phyloP scores from a whole-genome alignment of 2,888 invertebrate genomes.

The Drosophila kuntzei region DNA sequence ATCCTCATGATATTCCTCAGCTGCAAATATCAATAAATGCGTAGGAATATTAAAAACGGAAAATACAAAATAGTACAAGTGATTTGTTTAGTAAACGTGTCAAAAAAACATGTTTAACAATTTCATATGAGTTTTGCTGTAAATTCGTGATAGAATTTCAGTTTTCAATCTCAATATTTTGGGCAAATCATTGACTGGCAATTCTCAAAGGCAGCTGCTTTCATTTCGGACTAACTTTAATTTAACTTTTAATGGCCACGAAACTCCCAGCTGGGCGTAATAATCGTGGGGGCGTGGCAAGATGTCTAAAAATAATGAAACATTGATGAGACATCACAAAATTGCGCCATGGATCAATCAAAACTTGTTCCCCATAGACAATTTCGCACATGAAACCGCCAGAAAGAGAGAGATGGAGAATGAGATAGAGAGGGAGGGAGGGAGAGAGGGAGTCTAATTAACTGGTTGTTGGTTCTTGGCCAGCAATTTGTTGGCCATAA shows the following conservation, averaged over 20 bases:
- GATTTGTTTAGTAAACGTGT: constrained; percentile 28
- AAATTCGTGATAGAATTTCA: background rate
- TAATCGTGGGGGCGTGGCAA: background rate
- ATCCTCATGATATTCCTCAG: constrained; percentile 19
- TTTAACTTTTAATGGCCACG: constrained; percentile 29
- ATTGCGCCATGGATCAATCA: constrained; percentile 42
- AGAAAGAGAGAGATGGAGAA: background rate
- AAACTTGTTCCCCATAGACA: constrained; percentile 28
- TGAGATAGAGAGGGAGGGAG: background rate
- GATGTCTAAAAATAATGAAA: constrained; percentile 34
- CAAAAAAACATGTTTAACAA: background rate
- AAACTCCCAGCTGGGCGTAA: constrained; percentile 15
- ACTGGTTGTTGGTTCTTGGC: constrained; percentile 20
- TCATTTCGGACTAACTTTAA: background rate
- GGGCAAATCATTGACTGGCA: constrained; percentile 20
- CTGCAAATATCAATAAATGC: constrained; percentile 37
- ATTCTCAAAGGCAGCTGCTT: constrained; percentile 14
- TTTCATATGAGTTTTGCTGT: background rate
- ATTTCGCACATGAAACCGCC: constrained; percentile 19
- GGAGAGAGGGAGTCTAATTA: constrained; percentile 55
- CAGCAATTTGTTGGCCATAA: constrained; percentile 29
- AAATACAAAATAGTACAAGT: constrained; percentile 6
- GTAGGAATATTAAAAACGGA: constrained; percentile 3
- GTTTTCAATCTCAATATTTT: constrained; percentile 8
- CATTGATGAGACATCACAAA: constrained; percentile 47